Evolutionary conservation across 2,888 invertebrate genomes (phyloP), one percentile per base, ranked within the genome.

Genomic region (Scelioninae gen. 1): DNA sequence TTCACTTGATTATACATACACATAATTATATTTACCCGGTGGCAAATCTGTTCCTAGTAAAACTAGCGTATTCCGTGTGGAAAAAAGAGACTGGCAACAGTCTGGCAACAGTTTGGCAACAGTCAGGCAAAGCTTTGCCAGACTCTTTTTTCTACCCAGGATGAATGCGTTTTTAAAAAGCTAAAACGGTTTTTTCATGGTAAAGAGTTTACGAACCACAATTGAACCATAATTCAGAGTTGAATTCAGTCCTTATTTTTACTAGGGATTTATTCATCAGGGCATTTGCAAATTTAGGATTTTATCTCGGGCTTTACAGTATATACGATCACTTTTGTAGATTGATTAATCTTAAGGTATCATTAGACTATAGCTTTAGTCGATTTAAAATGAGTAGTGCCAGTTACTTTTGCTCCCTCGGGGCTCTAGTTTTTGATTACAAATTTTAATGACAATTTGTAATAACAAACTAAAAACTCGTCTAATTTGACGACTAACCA

Each of bases 241-340:
- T n/a, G n/a, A n/a, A n/a, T n/a, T n/a, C n/a, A n/a, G n/a, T n/a
- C n/a, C n/a, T 23, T 23, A 23, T 23, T 23, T 23, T 23, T 23
- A 23, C 23, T 23, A 23, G 23, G 23, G 4, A 23, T 23, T 23
- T 23, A 23, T 23, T 23, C 23, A 23, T 23, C 47, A 16, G 10
- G 47, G 47, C 5, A 15, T 47, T 15, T 47, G 47, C 16, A 15
- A n/a, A 47, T 16, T 47, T 47, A 16, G 1, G 1, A 47, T n/a
- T 11, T 29, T 29, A 13, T 32, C 11, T 16, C 34, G 15, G 29
- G 53, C 53, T 65, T 65, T 65, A 40, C 65, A 65, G 53, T 65
- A 51, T 40, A 58, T 58, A 58, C 38, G 11, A 58, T 58, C 40
- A 40, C 8, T 8, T 40, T 40, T n/a, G 16, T 58, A 58, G 23